Base-by-base conservation (phyloP, 2,797 vertebrate species). In the Salmo trutta region DNA sequence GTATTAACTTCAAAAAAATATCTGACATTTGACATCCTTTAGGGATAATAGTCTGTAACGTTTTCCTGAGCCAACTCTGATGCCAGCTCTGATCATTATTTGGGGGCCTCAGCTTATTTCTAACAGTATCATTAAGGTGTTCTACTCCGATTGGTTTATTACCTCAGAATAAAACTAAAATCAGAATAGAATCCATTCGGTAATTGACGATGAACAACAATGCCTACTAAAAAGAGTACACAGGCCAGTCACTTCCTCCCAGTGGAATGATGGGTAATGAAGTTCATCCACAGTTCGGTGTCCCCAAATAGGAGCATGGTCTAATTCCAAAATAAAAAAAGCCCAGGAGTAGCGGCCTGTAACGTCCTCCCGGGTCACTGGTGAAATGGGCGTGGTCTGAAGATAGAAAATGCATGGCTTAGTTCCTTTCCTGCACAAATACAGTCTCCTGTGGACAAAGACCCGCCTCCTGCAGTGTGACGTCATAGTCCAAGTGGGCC, bases 391-490 rank as follows among this genome's bases (percentile, higher is more conserved):
- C 81, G 88, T 91, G 74, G 84, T 92, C 83, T 86, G 81, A 86
- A 89, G 86, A 89, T 75, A 85, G 80, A 88, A 86, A 85, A 86
- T 82, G 90, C 86, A 91, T 93, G 92, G 92, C 94, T 64, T 98
- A 99, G 96, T 99, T 99, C 93, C 98, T 97, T 93, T 99, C 98
- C 92, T 99, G 98, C 87, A 99, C 96, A 95, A 99, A 99, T 92
- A 99, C 98, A 95, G 98, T 99, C 94, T 99, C 98, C 94, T 99
- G 98, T 91, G 98, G 98, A 94, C 97, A 99, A 91, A 99, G 95
- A 81, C 97, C 98, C 73, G 98, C 98, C 89, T 99, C 98, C 87
- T 98, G 97, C 92, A 99, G 95, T 0, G 98, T 99, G 92, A 97
- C 97, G 87, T 98, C 98, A 97, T 99, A 99, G 97, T 99, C 96